Evolutionary conservation across 2,888 invertebrate species (phyloP).

Genomic region (Eumacrocentrus americanus): DNA sequence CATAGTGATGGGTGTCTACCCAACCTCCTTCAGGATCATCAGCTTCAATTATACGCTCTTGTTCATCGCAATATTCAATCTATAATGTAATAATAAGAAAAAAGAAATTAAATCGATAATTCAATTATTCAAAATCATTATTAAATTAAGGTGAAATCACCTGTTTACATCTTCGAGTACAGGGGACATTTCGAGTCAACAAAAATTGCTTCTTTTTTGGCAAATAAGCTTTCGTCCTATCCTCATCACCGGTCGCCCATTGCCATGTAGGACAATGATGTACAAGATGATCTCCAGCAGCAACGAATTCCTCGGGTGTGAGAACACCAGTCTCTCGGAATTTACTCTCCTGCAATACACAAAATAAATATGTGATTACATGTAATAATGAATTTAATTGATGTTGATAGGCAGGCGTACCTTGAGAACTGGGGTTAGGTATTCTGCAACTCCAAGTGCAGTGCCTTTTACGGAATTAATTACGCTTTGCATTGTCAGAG

Average conservation of each 20-base stretch:
- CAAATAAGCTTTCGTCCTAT: constrained; percentile 86
- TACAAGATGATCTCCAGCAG: constrained; percentile 97
- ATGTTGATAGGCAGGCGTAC: constrained; percentile 70
- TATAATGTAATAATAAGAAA: constrained; percentile 53
- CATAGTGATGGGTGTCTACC: constrained; percentile 97
- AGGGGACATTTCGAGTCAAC: constrained; percentile 96
- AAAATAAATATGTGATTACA: constrained; percentile 6
- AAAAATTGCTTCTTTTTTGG: constrained; percentile 97
- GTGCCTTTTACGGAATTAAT: constrained; percentile 95
- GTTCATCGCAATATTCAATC: constrained; percentile 90
- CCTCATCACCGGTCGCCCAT: constrained; percentile 93
- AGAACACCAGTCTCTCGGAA: constrained; percentile 97
- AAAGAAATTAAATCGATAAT: not conserved
- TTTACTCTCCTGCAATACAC: constrained; percentile 90
- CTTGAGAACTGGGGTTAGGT: constrained; percentile 94
- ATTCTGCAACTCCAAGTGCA: constrained; percentile 94
- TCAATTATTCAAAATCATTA: not conserved
- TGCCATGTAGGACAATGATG: constrained; percentile 99
- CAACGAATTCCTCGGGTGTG: constrained; percentile 99
- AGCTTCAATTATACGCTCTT: constrained; percentile 90
- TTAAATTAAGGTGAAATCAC: constrained; percentile 53
- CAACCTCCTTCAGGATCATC: constrained; percentile 90
- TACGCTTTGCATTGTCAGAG: constrained; percentile 84
- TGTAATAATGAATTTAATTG: constrained; percentile 5
- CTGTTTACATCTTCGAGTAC: constrained; percentile 93